Evolutionary conservation across 2,113 vertebrate genomes (phyloP).

Genomic region (Taurulus bubalis): DNA sequence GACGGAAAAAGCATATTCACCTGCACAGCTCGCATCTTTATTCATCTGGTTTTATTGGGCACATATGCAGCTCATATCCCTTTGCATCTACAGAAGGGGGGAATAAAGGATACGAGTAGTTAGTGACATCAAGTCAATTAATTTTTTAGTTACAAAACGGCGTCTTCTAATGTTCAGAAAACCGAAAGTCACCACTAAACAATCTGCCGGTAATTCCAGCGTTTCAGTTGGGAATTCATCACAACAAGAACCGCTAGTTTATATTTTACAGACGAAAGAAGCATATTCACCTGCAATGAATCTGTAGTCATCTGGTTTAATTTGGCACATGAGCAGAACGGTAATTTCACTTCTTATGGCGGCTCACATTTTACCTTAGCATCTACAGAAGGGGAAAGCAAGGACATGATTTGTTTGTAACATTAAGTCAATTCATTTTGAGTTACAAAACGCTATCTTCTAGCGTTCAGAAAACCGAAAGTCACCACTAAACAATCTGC

Average conservation of each 20-base stretch:
- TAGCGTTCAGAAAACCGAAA: constrained; percentile 76
- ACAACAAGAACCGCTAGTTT: constrained; percentile 13
- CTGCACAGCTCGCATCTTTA: background rate
- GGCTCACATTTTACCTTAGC: background rate
- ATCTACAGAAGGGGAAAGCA: background rate
- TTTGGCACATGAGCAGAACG: background rate
- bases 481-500: constrained; percentile 90
- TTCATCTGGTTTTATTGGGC: constrained; percentile 65
- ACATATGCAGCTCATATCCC: rapidly evolving
- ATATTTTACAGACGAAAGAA: too few relatives aligned
- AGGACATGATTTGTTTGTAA: background rate
- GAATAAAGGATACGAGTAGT: rapidly evolving
- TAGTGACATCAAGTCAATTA: background rate
- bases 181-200: constrained; percentile 87
- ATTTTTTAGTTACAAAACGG: background rate
- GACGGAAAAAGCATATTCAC: background rate
- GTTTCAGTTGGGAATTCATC: constrained; percentile 64
- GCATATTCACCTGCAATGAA: background rate
- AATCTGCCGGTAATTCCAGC: constrained; percentile 95
- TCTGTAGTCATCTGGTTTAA: constrained; percentile 60
- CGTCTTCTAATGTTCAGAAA: constrained; percentile 83
- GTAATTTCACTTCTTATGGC: rapidly evolving
- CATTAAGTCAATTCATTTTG: background rate
- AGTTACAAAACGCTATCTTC: too few relatives aligned
- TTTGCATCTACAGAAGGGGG: background rate